phyloP scores from a whole-genome alignment of 2,888 invertebrate genomes.

The Metallyticus violacea region DNA sequence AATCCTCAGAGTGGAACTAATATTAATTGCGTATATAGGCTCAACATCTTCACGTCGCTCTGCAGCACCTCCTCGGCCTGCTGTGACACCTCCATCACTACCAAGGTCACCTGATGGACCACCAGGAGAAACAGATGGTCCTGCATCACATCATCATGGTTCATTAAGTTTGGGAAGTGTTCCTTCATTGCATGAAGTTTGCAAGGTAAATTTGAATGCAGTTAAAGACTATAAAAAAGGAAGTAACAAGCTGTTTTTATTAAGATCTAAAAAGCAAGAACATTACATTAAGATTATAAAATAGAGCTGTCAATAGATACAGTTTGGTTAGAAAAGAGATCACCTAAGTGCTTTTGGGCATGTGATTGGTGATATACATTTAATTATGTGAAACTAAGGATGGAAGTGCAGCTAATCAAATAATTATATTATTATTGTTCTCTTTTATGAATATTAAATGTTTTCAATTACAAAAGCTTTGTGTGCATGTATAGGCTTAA shows the following conservation, averaged over 20 bases:
- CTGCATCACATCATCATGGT: conserved; percentile 55
- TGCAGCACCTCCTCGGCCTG: conserved; percentile 57
- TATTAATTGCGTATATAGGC: conserved; percentile 39
- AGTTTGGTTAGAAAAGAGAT: background rate
- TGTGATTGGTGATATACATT: no score
- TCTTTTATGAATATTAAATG: no score
- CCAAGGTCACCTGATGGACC: conserved; percentile 56
- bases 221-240: background rate
- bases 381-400: no score
- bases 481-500: no score
- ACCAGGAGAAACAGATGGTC: conserved; percentile 44
- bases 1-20: background rate
- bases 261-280: background rate
- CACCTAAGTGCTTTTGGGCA: background rate
- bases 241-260: background rate
- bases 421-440: no score
- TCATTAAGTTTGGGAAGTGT: conserved; percentile 74
- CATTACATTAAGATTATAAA: background rate
- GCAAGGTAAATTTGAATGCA: conserved; percentile 52
- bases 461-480: no score
- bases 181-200: conserved; percentile 71
- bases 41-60: conserved; percentile 53
- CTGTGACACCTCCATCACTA: conserved; percentile 58
- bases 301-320: background rate
- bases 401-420: no score